Evolutionary conservation across 2,113 vertebrate species (phyloP), one percentile per base, ranked within the genome.

Genomic region (Apeltes quadracus): DNA sequence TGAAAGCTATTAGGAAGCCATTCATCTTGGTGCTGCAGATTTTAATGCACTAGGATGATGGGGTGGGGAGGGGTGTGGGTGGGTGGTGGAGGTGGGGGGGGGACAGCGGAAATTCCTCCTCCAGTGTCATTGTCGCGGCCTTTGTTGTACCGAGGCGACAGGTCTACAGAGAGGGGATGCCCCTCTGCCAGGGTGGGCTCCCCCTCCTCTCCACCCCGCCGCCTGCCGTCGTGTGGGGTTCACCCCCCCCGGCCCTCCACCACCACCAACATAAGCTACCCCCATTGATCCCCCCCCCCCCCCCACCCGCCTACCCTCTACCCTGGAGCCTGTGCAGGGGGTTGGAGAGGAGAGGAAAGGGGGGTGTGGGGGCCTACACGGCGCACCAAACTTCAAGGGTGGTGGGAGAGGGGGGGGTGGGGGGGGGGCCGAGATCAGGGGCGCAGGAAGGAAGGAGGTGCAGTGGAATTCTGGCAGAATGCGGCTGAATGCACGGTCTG

Each of bases 41-140:
- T 85, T 88, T 82, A 90, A 92, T 87, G 84, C 38, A 56, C 66
- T 61, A 29, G 48, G 69, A 79, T 62, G 72, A 72, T 70, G 54
- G 48, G 55, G 75, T 38, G 78, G 51, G 72, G 34, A 41, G 29
- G 54, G 56, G 58, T 62, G 67, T 55, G 72, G 54, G 64, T 65
- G 68, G 7, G 18, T 14, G 46, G 5, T 16, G 46, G 50, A 4
- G 38, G 1, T 8, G 25, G 18, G 18, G 20, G 22, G 56, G 55
- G 16, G 6, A 13, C 15, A 70, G 68, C 50, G 83, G 85, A 89
- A 88, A 89, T 90, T 88, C 87, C 85, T 86, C 81, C 85, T 84
- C 83, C 85, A 86, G 87, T 90, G 88, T 91, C 86, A 91, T 87
- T 90, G 88, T 88, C 90, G 89, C 8, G 44, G 84, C 81, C 85